Conservation (phyloP, 2,113 vertebrate genomes). For the Ammospiza caudacuta region DNA sequence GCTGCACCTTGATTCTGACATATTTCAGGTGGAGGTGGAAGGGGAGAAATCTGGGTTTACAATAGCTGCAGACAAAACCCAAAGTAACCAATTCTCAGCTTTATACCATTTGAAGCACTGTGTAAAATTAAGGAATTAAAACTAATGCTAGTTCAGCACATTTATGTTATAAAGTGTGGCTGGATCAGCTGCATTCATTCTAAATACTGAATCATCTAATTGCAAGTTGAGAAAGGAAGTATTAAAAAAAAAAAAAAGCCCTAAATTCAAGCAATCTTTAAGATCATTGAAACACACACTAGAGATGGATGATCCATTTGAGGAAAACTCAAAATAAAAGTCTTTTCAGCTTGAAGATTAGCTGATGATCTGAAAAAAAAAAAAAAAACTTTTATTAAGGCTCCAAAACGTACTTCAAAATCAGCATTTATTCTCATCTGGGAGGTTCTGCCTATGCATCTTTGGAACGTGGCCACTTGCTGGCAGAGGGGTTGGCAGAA, state of each 20-base stretch:
- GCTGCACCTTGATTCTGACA: neutral
- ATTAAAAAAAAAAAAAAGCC: neutral
- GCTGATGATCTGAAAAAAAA: neutral
- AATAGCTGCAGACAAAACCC: neutral
- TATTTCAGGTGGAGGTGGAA: neutral
- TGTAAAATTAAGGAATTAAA: neutral
- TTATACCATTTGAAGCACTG: neutral
- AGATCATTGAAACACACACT: neutral
- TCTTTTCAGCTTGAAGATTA: neutral
- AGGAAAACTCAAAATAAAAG: neutral
- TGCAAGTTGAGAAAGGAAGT: neutral
- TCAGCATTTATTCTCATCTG: neutral
- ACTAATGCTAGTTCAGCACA: neutral
- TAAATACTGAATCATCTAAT: constrained; percentile 46
- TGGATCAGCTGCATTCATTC: constrained; percentile 1
- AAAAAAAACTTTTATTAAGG: neutral
- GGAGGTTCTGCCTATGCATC: neutral
- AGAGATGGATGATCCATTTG: neutral
- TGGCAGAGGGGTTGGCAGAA: neutral
- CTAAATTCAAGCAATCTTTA: constrained; percentile 10
- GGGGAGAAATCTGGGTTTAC: neutral
- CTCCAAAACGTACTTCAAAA: neutral
- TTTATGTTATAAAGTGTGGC: neutral
- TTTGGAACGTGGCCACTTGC: neutral
- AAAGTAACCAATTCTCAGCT: neutral